Percentiles rank a stretch among this genome's conserved stretches.
These are phyloP conservation scores for Apis mellifera DNA, from an alignment of 1,140 invertebrate species.

Conservation along the genomic window DNA sequence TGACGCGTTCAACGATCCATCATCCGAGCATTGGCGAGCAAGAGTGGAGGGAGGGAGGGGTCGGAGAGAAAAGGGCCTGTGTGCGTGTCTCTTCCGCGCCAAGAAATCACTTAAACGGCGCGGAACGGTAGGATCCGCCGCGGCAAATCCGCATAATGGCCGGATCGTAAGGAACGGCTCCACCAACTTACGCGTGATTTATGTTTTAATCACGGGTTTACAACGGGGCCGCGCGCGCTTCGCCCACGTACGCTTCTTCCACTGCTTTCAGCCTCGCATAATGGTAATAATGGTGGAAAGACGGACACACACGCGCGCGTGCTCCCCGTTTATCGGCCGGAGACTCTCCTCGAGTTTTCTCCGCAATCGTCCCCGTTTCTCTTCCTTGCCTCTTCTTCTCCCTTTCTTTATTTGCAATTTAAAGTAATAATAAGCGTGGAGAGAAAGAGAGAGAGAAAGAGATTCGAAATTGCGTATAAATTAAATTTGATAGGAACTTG, in stretches of 20 bases:
- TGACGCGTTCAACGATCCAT: neutral
- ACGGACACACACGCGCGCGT: too few relatives aligned
- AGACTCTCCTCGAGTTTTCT: neutral
- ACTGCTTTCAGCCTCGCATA: conserved; percentile 63
- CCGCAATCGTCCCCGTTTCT: too few relatives aligned
- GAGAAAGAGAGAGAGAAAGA: too few relatives aligned
- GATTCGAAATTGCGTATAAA: too few relatives aligned
- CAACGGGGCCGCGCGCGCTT: conserved; percentile 34
- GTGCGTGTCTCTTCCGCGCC: neutral
- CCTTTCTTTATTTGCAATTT: neutral
- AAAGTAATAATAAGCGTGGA: too few relatives aligned
- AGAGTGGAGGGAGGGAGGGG: too few relatives aligned
- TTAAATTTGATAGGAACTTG: too few relatives aligned
- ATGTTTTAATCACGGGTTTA: conserved; percentile 69
- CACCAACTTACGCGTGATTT: conserved; percentile 65
- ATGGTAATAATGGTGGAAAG: conserved; percentile 47
- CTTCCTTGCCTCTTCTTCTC: too few relatives aligned
- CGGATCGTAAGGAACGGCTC: conserved; percentile 19
- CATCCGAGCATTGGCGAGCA: conserved; percentile 20
- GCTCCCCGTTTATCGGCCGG: neutral
- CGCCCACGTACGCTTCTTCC: conserved; percentile 53
- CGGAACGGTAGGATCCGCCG: conserved; percentile 19
- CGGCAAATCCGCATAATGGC: conserved; percentile 41
- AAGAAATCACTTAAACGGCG: conserved; percentile 54
- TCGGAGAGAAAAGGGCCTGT: neutral